phyloP scores from a whole-genome alignment of 1,140 invertebrate species.

The Lucilia cuprina region DNA sequence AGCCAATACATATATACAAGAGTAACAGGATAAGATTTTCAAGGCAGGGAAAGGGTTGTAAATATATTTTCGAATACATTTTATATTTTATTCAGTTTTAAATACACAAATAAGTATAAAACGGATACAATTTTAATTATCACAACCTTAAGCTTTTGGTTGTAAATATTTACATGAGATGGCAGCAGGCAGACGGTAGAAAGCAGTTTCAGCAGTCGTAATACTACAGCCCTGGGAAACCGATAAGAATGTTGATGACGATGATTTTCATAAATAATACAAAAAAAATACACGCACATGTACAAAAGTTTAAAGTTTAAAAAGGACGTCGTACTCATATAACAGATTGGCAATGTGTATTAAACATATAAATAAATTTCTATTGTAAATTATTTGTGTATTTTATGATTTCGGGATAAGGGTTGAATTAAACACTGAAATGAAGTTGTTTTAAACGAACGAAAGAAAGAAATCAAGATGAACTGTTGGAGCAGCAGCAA shows the following conservation, averaged over 20 bases:
- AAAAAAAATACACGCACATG: neutral
- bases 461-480: neutral
- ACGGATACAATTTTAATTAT: slow-evolving; percentile 63
- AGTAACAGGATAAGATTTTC: neutral
- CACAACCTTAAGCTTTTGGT: slow-evolving; percentile 63
- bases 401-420: slow-evolving; percentile 27
- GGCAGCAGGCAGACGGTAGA: neutral
- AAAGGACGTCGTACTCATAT: neutral
- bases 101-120: slow-evolving; percentile 41
- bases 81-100: neutral
- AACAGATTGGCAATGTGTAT: neutral
- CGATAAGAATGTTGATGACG: slow-evolving; percentile 55
- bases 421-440: slow-evolving; percentile 37
- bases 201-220: neutral
- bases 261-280: slow-evolving; percentile 63
- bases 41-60: neutral
- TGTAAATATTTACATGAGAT: slow-evolving; percentile 59
- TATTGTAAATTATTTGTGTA: neutral
- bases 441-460: neutral
- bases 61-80: neutral
- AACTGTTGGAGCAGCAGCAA: neutral
- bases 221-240: slow-evolving; percentile 17
- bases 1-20: neutral
- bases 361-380: neutral
- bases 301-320: neutral